These are phyloP conservation scores for Nothobranchius furzeri DNA, from an alignment of 2,113 vertebrate genomes.

Conservation along the genomic window DNA sequence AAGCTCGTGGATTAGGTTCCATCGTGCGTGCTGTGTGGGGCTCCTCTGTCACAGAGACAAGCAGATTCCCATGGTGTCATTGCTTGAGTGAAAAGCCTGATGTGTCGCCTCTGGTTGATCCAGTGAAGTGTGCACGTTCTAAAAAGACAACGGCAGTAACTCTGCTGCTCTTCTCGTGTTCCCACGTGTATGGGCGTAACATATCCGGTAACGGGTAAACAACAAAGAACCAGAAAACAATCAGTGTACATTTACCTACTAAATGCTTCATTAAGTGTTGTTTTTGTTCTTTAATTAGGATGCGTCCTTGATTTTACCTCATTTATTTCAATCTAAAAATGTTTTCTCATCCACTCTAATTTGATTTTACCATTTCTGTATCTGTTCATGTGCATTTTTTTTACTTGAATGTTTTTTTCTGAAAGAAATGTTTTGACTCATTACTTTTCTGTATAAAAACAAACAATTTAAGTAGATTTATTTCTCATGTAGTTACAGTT, in stretches of 20 bases:
- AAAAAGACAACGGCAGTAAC: slow-evolving; percentile 51
- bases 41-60: slow-evolving; percentile 49
- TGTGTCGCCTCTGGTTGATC: slow-evolving; percentile 51
- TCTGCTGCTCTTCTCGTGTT: slow-evolving; percentile 61
- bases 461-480: too few relatives aligned
- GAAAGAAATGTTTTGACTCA: too few relatives aligned
- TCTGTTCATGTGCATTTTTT: too few relatives aligned
- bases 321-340: too few relatives aligned
- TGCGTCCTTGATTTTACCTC: too few relatives aligned
- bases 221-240: slow-evolving; percentile 44
- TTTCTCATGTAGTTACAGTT: too few relatives aligned
- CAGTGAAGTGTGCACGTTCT: slow-evolving; percentile 44
- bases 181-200: slow-evolving; percentile 45
- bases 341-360: too few relatives aligned
- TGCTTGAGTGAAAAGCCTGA: slow-evolving; percentile 49
- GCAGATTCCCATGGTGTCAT: slow-evolving; percentile 42
- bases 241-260: slow-evolving; percentile 31
- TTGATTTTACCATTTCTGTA: too few relatives aligned
- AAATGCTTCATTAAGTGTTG: background rate
- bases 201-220: slow-evolving; percentile 66
- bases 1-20: slow-evolving; percentile 57
- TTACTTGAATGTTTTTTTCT: too few relatives aligned
- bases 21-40: background rate
- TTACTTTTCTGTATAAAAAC: too few relatives aligned
- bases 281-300: background rate